Conservation (phyloP, 37 sponge, comb jelly and placozoan species). For the Chondrilla cf. caribensis region DNA sequence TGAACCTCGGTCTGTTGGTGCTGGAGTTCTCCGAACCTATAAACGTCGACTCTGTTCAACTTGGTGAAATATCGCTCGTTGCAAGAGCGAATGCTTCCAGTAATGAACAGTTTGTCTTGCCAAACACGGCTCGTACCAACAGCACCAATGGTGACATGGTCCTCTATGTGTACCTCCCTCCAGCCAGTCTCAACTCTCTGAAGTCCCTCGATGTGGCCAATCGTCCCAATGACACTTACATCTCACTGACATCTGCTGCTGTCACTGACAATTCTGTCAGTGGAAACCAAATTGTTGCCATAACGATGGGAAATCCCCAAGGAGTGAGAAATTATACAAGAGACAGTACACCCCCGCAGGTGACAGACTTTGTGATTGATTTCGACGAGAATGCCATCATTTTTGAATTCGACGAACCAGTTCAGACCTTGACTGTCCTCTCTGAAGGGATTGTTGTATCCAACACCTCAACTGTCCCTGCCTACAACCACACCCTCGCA, state of each 20-base stretch:
- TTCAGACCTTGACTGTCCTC: slow-evolving; percentile 27
- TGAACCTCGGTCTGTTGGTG: slow-evolving; percentile 77
- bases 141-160: slow-evolving; percentile 51
- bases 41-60: slow-evolving; percentile 38
- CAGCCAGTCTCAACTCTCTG: slow-evolving; percentile 48
- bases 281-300: slow-evolving; percentile 40
- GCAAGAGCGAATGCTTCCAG: slow-evolving; percentile 57
- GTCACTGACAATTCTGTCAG: slow-evolving; percentile 55
- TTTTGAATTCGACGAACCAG: slow-evolving; percentile 77
- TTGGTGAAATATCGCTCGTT: slow-evolving; percentile 47
- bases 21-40: slow-evolving; percentile 83
- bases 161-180: slow-evolving; percentile 46
- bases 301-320: slow-evolving; percentile 32
- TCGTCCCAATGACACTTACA: slow-evolving; percentile 48
- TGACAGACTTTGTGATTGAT: slow-evolving; percentile 57
- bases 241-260: slow-evolving; percentile 45
- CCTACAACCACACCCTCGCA: slow-evolving; percentile 35
- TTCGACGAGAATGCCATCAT: slow-evolving; percentile 48
- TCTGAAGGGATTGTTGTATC: slow-evolving; percentile 34
- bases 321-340: slow-evolving; percentile 43
- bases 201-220: slow-evolving; percentile 60
- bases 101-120: slow-evolving; percentile 45
- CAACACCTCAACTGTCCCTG: slow-evolving; percentile 35
- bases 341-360: slow-evolving; percentile 57
- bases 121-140: slow-evolving; percentile 25